Percentiles rank a stretch among this genome's conserved stretches.
Conservation (phyloP, 2,888 invertebrate genomes). For the Pristionchus japonicus region DNA sequence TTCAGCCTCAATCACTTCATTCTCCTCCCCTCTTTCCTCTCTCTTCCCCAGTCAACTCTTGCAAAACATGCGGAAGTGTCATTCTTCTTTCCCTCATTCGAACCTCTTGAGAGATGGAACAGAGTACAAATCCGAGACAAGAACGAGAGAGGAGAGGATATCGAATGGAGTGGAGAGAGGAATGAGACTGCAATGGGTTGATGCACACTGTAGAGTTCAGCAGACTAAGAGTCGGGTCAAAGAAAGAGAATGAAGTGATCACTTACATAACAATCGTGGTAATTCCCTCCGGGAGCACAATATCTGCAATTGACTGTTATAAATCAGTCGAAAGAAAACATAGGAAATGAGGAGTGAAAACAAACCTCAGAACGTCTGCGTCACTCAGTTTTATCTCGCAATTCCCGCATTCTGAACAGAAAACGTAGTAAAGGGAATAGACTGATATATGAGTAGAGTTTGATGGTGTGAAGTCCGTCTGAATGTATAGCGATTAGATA, state of each 20-base stretch:
- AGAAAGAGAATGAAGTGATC: neutral
- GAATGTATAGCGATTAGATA: neutral
- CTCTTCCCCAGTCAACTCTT: neutral
- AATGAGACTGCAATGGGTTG: neutral
- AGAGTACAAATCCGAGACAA: slow-evolving; percentile 7
- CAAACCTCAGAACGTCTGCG: neutral
- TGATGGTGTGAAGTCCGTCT: neutral
- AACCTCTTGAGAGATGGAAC: slow-evolving; percentile 3
- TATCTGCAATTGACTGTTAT: neutral
- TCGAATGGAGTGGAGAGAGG: neutral
- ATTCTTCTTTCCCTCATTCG: neutral
- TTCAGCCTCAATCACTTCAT: neutral
- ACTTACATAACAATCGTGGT: slow-evolving; percentile 13
- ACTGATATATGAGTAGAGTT: neutral
- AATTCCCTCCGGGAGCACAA: neutral
- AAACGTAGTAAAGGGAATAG: neutral
- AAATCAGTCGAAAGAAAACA: neutral
- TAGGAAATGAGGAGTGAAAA: neutral
- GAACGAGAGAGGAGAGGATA: neutral
- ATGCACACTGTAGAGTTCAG: too few relatives aligned
- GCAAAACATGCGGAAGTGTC: neutral
- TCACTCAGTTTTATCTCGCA: neutral
- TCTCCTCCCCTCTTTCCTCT: neutral
- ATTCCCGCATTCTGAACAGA: neutral
- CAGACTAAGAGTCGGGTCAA: neutral